Evolutionary conservation across 2,113 vertebrate species (phyloP).

Genomic region (Trogon surrucura): DNA sequence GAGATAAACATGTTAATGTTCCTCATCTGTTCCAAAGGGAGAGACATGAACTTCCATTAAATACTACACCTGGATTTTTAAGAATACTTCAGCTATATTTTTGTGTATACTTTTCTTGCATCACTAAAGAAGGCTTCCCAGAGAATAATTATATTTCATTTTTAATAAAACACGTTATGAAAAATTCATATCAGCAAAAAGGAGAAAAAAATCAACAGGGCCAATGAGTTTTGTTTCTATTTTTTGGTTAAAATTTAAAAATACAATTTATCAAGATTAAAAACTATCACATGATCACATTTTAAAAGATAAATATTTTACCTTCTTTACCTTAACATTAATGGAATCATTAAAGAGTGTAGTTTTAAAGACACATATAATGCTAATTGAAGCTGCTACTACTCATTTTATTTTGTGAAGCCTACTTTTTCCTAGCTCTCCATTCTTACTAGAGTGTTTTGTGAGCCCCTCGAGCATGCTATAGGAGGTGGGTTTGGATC

Average conservation of each 20-base stretch:
- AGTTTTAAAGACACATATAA: not conserved
- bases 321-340: not conserved
- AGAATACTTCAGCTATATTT: not conserved
- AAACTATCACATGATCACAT: rapidly evolving
- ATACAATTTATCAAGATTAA: not conserved
- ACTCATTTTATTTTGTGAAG: not conserved
- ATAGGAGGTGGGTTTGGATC: not conserved
- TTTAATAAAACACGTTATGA: not conserved
- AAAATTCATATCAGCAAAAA: not conserved
- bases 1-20: not conserved
- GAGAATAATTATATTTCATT: not conserved
- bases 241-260: not conserved
- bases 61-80: not conserved
- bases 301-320: not conserved
- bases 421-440: not conserved
- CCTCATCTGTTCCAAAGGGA: not conserved
- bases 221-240: not conserved
- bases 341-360: not conserved
- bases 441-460: not conserved
- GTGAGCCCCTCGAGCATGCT: not conserved
- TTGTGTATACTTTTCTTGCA: not conserved
- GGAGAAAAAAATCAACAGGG: not conserved
- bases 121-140: not conserved
- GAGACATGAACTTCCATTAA: not conserved
- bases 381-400: not conserved